A percentile compares a stretch with the other conserved stretches of the same genome.
phyloP scores from a whole-genome alignment of 2,888 invertebrate genomes.

The Trisateles emortualis region DNA sequence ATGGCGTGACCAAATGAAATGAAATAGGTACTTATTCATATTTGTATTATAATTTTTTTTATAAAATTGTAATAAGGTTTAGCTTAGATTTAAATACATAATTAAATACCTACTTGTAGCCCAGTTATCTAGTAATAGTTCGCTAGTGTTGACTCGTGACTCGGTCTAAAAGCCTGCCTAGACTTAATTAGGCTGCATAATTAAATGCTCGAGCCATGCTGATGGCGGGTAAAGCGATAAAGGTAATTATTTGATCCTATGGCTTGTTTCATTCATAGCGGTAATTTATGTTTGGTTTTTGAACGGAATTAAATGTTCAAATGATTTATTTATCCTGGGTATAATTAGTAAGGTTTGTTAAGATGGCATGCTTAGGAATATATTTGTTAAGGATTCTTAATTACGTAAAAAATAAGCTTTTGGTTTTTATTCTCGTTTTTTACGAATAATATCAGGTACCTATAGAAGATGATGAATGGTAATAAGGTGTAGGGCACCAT shows the following conservation, averaged over 20 bases:
- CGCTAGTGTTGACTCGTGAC: conserved; percentile 42
- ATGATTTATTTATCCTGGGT: neutral
- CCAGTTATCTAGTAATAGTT: conserved; percentile 4
- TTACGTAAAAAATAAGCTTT: no score
- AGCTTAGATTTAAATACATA: neutral
- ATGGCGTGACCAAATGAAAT: no score
- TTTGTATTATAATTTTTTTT: no score
- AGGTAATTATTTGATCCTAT: conserved; percentile 47
- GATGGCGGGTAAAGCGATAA: conserved; percentile 42
- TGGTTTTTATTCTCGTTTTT: no score
- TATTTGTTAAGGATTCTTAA: no score
- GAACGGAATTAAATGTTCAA: neutral
- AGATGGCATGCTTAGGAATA: no score
- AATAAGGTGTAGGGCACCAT: no score
- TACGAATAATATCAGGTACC: no score
- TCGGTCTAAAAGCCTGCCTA: conserved; percentile 31
- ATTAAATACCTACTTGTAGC: neutral
- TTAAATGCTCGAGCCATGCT: conserved; percentile 38
- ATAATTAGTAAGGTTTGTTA: no score
- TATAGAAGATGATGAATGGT: no score
- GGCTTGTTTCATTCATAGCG: conserved; percentile 24
- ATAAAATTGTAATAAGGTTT: neutral
- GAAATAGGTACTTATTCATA: no score
- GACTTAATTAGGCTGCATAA: conserved; percentile 50
- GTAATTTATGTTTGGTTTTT: conserved; percentile 8